phyloP scores from a whole-genome alignment of 2,888 invertebrate species.

The Mimumesa dahlbomi region DNA sequence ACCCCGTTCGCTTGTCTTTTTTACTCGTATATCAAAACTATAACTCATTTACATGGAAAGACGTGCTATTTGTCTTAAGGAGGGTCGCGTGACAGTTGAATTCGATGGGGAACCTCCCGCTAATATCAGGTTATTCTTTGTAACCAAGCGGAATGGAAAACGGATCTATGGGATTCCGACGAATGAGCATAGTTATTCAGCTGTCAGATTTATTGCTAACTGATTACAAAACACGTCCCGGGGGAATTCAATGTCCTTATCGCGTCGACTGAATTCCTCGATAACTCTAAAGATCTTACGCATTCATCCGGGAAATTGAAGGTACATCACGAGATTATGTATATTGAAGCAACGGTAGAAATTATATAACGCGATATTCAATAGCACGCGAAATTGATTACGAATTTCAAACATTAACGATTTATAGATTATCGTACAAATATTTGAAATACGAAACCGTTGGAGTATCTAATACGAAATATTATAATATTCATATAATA shows the following conservation, averaged over 20 bases:
- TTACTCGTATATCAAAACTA: slow-evolving; percentile 2
- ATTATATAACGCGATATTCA: background rate
- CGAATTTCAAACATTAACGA: no score
- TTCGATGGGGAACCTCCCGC: slow-evolving; percentile 4
- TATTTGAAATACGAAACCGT: no score
- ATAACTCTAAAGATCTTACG: background rate
- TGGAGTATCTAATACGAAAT: no score
- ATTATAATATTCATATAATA: no score
- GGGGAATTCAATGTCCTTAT: slow-evolving; percentile 2
- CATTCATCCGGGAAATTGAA: background rate
- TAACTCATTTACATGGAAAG: slow-evolving; percentile 30
- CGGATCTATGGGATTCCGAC: slow-evolving; percentile 18
- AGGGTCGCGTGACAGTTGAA: slow-evolving; percentile 25
- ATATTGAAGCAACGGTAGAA: background rate
- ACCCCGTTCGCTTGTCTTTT: background rate
- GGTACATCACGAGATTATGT: background rate
- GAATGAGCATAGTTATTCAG: background rate
- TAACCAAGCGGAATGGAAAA: slow-evolving; percentile 20
- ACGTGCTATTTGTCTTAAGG: slow-evolving; percentile 34
- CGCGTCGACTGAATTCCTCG: background rate
- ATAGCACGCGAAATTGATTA: no score
- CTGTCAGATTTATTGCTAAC: background rate
- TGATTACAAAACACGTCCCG: slow-evolving; percentile 7
- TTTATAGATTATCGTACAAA: no score
- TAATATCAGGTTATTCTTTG: slow-evolving; percentile 13